A percentile compares a stretch with the other conserved stretches of the same genome.
Conservation (phyloP, 2,797 vertebrate species). For the Alosa sapidissima region DNA sequence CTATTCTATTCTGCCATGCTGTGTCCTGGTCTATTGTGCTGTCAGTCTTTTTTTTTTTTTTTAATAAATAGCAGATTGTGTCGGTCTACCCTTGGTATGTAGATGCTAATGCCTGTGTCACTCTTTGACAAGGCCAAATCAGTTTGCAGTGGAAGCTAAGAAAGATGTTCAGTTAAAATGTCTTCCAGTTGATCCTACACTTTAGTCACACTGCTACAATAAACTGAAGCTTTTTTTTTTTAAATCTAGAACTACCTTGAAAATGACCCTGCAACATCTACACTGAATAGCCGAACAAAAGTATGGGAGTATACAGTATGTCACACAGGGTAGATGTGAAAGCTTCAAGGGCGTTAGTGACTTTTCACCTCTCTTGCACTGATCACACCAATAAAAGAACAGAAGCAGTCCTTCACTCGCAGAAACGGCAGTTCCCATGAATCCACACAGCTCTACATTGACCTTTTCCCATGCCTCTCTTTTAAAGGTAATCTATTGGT, state of each 20-base stretch:
- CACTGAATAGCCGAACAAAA: neutral
- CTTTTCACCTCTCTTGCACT: constrained; percentile 12
- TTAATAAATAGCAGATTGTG: neutral
- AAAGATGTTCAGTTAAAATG: neutral
- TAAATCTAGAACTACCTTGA: neutral
- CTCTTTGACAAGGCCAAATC: neutral
- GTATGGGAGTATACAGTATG: too few relatives aligned
- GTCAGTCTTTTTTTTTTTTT: neutral
- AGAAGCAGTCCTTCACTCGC: neutral
- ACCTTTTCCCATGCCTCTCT: neutral
- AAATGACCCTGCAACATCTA: neutral
- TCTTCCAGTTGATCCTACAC: neutral
- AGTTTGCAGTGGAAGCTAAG: neutral
- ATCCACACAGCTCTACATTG: neutral
- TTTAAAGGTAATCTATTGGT: neutral
- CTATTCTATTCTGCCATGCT: neutral
- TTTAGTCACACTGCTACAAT: neutral
- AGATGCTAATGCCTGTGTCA: neutral
- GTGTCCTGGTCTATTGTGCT: neutral
- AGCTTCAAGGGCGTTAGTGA: neutral
- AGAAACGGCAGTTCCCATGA: neutral
- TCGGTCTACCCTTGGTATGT: neutral
- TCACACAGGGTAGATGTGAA: neutral
- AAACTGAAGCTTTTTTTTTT: neutral
- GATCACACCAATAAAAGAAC: neutral